Evolutionary conservation across 2,113 vertebrate genomes (phyloP).

Genomic region (Anser cygnoides): DNA sequence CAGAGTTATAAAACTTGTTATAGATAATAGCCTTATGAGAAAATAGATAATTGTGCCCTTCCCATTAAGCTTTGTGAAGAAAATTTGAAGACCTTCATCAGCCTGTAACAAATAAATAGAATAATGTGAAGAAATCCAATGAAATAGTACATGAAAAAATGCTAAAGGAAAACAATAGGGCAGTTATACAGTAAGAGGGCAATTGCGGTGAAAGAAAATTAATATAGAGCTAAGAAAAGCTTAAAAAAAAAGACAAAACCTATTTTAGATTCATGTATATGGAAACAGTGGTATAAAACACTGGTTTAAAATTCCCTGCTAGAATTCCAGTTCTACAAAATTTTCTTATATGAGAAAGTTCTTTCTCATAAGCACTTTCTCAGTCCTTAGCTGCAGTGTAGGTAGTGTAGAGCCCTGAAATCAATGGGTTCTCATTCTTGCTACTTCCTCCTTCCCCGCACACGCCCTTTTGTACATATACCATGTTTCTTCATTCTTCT

Average conservation of each 20-base stretch:
- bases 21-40: background rate
- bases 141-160: background rate
- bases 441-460: too few species aligned
- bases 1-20: background rate
- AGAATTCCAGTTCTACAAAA: too few species aligned
- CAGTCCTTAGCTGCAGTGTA: too few species aligned
- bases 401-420: too few species aligned
- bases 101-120: background rate
- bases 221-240: background rate
- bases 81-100: background rate
- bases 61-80: background rate
- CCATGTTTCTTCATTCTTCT: too few species aligned
- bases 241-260: background rate
- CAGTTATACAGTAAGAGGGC: background rate
- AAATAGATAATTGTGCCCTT: background rate
- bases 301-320: too few species aligned
- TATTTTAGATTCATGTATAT: background rate
- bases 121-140: background rate
- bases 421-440: too few species aligned
- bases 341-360: too few species aligned
- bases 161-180: too few species aligned
- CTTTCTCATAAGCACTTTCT: too few species aligned
- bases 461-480: too few species aligned
- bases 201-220: background rate
- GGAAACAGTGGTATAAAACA: background rate